These are phyloP conservation scores for Neogale vison DNA, from an alignment of 2,113 vertebrate species.

Conservation along the genomic window DNA sequence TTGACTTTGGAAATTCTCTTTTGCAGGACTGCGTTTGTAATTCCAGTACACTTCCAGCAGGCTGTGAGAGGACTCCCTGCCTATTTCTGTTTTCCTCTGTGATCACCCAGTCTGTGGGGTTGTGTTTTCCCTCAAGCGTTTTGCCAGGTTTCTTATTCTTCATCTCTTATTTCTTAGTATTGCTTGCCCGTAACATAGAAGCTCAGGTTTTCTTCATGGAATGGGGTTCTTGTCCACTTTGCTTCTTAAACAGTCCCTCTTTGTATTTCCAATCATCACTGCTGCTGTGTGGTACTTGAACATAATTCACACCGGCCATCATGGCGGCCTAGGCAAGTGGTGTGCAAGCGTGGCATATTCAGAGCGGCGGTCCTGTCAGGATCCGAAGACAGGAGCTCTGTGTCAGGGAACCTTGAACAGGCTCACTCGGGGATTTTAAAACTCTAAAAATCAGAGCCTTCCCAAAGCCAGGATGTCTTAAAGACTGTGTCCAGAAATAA, in stretches of 20 bases:
- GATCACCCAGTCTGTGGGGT: slow-evolving; percentile 58
- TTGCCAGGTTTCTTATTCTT: slow-evolving; percentile 75
- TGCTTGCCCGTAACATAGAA: slow-evolving; percentile 51
- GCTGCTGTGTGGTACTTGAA: slow-evolving; percentile 81
- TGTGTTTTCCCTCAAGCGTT: slow-evolving; percentile 72
- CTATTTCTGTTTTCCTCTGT: slow-evolving; percentile 65
- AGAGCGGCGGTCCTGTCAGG: slow-evolving; percentile 77
- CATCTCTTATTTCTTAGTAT: slow-evolving; percentile 79
- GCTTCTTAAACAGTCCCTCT: slow-evolving; percentile 85
- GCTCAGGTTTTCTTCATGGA: slow-evolving; percentile 82
- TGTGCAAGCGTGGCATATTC: slow-evolving; percentile 76
- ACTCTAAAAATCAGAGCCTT: slow-evolving; percentile 41
- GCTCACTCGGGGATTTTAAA: slow-evolving; percentile 54
- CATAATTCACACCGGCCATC: slow-evolving; percentile 80
- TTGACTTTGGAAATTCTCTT: neutral
- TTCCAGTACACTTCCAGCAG: slow-evolving; percentile 41
- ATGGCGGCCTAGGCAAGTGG: slow-evolving; percentile 79
- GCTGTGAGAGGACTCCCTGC: slow-evolving; percentile 40
- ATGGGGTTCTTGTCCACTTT: slow-evolving; percentile 81
- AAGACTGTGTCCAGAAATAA: slow-evolving; percentile 43
- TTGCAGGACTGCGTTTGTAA: neutral
- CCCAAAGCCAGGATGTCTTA: slow-evolving; percentile 72
- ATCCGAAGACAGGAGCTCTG: slow-evolving; percentile 61
- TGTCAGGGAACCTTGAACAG: slow-evolving; percentile 75
- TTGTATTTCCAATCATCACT: slow-evolving; percentile 82